Base-by-base conservation (phyloP, 2,113 vertebrate genomes). In the Dipodomys stephensi region DNA sequence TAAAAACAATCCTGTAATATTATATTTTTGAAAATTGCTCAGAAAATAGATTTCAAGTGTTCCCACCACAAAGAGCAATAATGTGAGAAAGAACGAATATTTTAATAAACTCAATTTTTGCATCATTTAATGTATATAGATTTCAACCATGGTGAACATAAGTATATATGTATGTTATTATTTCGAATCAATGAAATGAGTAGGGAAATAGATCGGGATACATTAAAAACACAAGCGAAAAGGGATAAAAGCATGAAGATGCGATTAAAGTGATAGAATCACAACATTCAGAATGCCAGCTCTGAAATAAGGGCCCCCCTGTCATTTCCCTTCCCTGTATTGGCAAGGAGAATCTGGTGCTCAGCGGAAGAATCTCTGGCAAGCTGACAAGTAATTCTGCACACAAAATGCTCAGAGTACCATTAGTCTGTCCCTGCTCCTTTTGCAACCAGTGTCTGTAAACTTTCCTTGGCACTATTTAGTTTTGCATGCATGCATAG, bases 311-410 rank as follows among this genome's bases (percentile, higher is more conserved):
- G 65, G 7, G 6, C 32, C 8, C 20, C 32, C 53, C 15, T 57
- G 15, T 16, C 53, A 4, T 57, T 57, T 57, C 53, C 15, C 53
- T 57, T 18, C 53, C 9, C 49, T 9, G 49, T 57, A 13, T 57
- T 57, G 53, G 12, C 53, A 57, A 57, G 15, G 53, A 57, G 53
- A 57, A 57, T 13, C 12, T 13, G 4, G 53, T 57, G 16, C 53
- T 57, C 53, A 19, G 2, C 6, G 12, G 8, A 76, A 8, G 18
- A 39, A 1, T 3, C 4, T 13, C 39, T 65, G 44, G 1, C 0
- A 32, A 81, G 32, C 39, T 76, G 53, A 32, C 35, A 57, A 65
- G 57, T 30, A 23, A 25, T 19, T 25, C 2, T 22, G 12, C 7
- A 27, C 15, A 1, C 12, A 44, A 25, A 53, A 25, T 22, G 19